These are phyloP conservation scores for Phainopepla nitens DNA, from an alignment of 2,113 vertebrate genomes.

Conservation along the genomic window DNA sequence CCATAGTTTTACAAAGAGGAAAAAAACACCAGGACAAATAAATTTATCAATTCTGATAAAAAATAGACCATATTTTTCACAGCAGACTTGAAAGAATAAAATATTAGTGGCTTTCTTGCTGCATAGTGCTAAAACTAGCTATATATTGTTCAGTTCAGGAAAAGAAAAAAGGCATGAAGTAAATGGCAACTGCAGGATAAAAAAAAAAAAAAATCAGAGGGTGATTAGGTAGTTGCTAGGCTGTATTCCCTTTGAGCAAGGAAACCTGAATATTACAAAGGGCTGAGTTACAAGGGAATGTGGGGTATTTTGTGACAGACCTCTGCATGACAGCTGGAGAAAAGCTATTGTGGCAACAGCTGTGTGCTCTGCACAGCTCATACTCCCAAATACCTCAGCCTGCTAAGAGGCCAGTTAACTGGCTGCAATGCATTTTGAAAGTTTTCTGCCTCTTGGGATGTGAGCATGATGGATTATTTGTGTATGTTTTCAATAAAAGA, in stretches of 20 bases:
- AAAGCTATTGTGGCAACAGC: slow-evolving; percentile 74
- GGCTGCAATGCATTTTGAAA: slow-evolving; percentile 7
- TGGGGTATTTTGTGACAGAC: slow-evolving; percentile 70
- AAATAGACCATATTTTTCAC: neutral
- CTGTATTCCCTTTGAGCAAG: slow-evolving; percentile 47
- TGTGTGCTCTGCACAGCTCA: slow-evolving; percentile 63
- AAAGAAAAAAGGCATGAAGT: neutral
- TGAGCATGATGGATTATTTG: slow-evolving; percentile 1
- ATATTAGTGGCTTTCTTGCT: neutral
- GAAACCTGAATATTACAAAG: slow-evolving; percentile 63
- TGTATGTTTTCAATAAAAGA: slow-evolving; percentile 23
- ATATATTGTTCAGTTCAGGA: neutral
- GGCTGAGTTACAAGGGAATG: slow-evolving; percentile 68
- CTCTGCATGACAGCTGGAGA: slow-evolving; percentile 76
- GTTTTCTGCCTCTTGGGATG: slow-evolving; percentile 13
- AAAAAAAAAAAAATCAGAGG: slow-evolving; percentile 6
- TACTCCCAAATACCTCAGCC: slow-evolving; percentile 65
- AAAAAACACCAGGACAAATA: neutral
- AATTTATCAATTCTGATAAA: neutral
- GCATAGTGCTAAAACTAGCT: neutral
- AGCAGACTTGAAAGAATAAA: neutral
- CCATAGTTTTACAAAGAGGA: neutral
- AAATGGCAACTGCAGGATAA: slow-evolving; percentile 27
- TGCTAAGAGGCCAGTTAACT: slow-evolving; percentile 8
- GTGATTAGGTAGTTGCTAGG: slow-evolving; percentile 27